Percentiles rank a stretch among this genome's conserved stretches.
These are phyloP conservation scores for Chesias legatella DNA, from an alignment of 2,888 invertebrate species.

Conservation along the genomic window DNA sequence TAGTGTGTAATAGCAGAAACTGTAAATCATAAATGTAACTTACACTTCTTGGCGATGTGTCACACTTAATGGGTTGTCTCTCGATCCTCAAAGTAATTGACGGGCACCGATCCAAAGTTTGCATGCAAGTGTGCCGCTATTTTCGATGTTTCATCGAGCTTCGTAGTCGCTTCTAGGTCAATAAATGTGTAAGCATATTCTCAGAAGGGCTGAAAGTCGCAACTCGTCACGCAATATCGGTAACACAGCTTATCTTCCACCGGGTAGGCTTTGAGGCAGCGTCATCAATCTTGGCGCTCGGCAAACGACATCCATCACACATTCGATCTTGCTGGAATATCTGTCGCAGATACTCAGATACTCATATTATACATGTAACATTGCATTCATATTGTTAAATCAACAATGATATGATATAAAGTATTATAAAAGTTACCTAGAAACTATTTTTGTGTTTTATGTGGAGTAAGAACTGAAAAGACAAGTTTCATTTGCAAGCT, in stretches of 20 bases:
- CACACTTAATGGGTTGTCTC: constrained; percentile 10
- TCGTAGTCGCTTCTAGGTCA: constrained; percentile 36
- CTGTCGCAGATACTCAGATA: constrained; percentile 2
- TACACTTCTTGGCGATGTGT: constrained; percentile 5
- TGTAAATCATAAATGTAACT: constrained; percentile 10
- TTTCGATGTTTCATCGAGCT: constrained; percentile 26
- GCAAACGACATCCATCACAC: constrained; percentile 38
- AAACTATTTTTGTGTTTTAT: no score
- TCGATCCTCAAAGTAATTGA: constrained; percentile 8
- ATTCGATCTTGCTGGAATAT: constrained; percentile 28
- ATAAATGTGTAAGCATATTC: constrained; percentile 43
- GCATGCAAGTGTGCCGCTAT: constrained; percentile 11
- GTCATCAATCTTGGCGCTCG: constrained; percentile 57
- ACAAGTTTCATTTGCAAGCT: no score
- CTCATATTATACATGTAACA: constrained; percentile 10
- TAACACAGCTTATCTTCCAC: constrained; percentile 53
- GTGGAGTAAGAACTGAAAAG: no score
- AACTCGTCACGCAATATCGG: constrained; percentile 61
- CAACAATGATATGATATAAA: no score
- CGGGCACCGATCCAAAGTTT: constrained; percentile 17
- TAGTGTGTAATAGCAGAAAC: constrained; percentile 1
- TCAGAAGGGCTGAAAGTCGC: constrained; percentile 41
- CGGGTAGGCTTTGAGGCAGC: constrained; percentile 46
- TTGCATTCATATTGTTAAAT: no score
- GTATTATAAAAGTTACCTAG: no score